phyloP scores from a whole-genome alignment of 2,888 invertebrate species.

The Coremacera marginata region DNA sequence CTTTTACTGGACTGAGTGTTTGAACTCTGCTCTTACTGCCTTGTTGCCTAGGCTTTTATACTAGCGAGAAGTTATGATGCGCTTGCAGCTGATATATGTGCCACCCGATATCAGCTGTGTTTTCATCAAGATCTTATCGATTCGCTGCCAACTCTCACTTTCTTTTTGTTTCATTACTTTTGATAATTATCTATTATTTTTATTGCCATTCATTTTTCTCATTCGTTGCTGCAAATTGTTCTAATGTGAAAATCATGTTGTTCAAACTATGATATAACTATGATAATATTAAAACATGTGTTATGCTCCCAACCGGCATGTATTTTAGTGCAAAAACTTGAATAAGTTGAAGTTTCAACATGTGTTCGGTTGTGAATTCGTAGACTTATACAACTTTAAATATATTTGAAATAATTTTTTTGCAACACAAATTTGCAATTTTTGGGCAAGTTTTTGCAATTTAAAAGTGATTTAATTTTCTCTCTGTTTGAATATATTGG shows the following conservation, averaged over 20 bases:
- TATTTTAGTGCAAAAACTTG: not conserved
- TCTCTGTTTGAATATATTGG: no score
- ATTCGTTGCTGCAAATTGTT: not conserved
- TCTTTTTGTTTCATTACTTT: not conserved
- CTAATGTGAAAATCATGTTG: constrained; percentile 20
- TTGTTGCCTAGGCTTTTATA: constrained; percentile 17
- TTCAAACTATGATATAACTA: not conserved
- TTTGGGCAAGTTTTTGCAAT: not conserved
- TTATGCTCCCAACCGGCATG: not conserved
- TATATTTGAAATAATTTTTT: not conserved
- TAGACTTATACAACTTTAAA: not conserved
- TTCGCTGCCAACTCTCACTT: not conserved
- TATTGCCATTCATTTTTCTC: not conserved
- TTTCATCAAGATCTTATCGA: not conserved
- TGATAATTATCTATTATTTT: constrained; percentile 4
- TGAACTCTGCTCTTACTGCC: not conserved
- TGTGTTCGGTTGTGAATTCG: not conserved
- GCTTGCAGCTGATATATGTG: no score
- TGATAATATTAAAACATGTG: not conserved
- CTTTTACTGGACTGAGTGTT: not conserved
- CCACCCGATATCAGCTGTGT: not conserved
- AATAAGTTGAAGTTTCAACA: constrained; percentile 5
- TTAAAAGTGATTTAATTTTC: not conserved
- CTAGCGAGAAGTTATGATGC: not conserved
- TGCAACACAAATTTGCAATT: no score